Percentiles rank a stretch among this genome's conserved stretches.
These are phyloP conservation scores for Helleia helle DNA, from an alignment of 2,888 invertebrate species.

Conservation along the genomic window DNA sequence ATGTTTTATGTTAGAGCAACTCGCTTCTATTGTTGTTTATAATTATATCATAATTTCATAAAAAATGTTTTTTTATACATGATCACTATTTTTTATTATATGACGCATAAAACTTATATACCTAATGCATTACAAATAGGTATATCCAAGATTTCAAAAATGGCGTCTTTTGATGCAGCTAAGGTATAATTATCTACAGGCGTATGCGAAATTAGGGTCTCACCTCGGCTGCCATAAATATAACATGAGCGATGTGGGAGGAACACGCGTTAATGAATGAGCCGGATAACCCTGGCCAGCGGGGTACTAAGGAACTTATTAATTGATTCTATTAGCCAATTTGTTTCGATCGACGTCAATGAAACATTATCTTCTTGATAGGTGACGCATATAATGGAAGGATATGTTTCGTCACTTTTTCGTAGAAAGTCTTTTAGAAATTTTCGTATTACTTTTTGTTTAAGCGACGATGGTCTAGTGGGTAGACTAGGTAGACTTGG, in stretches of 20 bases:
- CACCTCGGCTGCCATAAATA: slow-evolving; percentile 69
- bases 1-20: too few relatives aligned
- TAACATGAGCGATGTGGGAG: slow-evolving; percentile 67
- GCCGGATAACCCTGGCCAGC: slow-evolving; percentile 32
- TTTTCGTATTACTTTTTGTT: too few relatives aligned
- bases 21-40: too few relatives aligned
- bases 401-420: too few relatives aligned
- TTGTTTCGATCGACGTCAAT: not conserved
- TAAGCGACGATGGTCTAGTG: too few relatives aligned
- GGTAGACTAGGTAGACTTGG: too few relatives aligned
- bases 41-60: too few relatives aligned
- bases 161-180: slow-evolving; percentile 58
- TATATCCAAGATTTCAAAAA: slow-evolving; percentile 37
- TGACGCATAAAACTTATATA: slow-evolving; percentile 3
- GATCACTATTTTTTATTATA: not conserved
- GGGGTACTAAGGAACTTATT: slow-evolving; percentile 24
- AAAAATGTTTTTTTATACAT: too few relatives aligned
- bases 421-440: too few relatives aligned
- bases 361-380: not conserved
- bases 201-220: slow-evolving; percentile 73
- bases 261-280: slow-evolving; percentile 66
- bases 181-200: slow-evolving; percentile 68
- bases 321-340: slow-evolving; percentile 26
- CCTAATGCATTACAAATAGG: slow-evolving; percentile 1
- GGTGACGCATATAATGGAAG: too few relatives aligned